These are phyloP conservation scores for Heliconius hewitsoni DNA, from an alignment of 1,140 invertebrate species.

Conservation along the genomic window DNA sequence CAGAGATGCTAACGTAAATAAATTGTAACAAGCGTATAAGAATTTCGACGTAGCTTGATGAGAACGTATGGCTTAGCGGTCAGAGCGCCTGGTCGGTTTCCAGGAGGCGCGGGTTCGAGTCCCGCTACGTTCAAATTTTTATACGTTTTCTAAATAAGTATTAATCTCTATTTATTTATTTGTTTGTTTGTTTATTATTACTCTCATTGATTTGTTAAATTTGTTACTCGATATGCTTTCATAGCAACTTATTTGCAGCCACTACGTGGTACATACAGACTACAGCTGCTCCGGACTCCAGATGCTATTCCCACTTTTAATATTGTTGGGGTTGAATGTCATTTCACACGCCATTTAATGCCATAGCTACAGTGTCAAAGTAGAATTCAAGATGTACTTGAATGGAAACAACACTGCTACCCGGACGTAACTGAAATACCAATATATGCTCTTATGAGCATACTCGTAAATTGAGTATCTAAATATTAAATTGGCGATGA, in stretches of 20 bases:
- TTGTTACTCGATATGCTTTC: no score
- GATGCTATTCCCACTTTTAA: constrained; percentile 22
- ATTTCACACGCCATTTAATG: not conserved
- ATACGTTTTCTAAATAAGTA: no score
- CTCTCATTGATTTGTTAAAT: no score
- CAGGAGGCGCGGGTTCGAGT: no score
- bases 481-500: not conserved
- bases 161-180: no score
- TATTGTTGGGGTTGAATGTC: constrained; percentile 8
- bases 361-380: not conserved
- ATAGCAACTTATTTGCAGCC: not conserved
- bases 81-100: no score
- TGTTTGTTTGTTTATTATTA: no score
- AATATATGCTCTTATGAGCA: not conserved
- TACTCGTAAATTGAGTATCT: not conserved
- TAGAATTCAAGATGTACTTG: not conserved
- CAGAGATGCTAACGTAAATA: no score
- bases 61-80: no score
- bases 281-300: constrained; percentile 19
- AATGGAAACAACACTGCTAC: not conserved
- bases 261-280: constrained; percentile 16
- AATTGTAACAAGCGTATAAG: no score
- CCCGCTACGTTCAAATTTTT: no score
- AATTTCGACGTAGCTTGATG: no score
- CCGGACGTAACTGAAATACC: not conserved